Evolutionary conservation across 2,888 invertebrate genomes (phyloP).

Genomic region (Drosophila mayaguana): DNA sequence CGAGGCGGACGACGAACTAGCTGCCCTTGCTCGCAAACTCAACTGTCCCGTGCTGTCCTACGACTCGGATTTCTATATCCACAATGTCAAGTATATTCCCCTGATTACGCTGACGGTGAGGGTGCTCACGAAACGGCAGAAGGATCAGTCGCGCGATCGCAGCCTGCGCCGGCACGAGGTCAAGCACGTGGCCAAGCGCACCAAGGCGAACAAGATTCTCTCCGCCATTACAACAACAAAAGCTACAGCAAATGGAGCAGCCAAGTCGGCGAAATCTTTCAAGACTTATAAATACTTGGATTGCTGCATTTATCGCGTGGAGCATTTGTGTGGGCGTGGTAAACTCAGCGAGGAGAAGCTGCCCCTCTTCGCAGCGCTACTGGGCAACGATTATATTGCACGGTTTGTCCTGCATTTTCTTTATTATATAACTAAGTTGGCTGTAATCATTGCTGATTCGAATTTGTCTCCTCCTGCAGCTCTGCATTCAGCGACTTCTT

Average conservation of each 20-base stretch:
- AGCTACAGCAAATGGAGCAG: neutral
- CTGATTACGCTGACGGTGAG: slow-evolving; percentile 88
- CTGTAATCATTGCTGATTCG: neutral
- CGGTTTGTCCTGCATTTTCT: slow-evolving; percentile 65
- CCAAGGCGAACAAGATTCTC: slow-evolving; percentile 74
- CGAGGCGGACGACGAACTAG: slow-evolving; percentile 96
- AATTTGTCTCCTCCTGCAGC: slow-evolving; percentile 9
- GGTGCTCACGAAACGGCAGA: slow-evolving; percentile 77
- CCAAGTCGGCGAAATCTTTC: neutral
- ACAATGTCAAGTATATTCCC: slow-evolving; percentile 93
- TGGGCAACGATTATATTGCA: slow-evolving; percentile 96
- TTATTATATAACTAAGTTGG: too few species aligned
- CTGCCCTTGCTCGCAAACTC: slow-evolving; percentile 91
- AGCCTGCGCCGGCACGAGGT: slow-evolving; percentile 73
- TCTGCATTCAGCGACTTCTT: slow-evolving; percentile 90
- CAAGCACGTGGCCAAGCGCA: slow-evolving; percentile 80
- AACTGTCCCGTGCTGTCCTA: slow-evolving; percentile 95
- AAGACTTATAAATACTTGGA: slow-evolving; percentile 84
- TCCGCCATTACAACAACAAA: slow-evolving; percentile 51
- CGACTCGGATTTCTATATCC: slow-evolving; percentile 97
- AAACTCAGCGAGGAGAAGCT: slow-evolving; percentile 89
- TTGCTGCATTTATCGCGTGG: slow-evolving; percentile 91
- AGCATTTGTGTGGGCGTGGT: slow-evolving; percentile 88
- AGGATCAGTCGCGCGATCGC: slow-evolving; percentile 11
- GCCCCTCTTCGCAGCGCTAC: slow-evolving; percentile 92